Base-by-base conservation (phyloP, 1,140 invertebrate genomes). In the Rhagoletis pomonella region DNA sequence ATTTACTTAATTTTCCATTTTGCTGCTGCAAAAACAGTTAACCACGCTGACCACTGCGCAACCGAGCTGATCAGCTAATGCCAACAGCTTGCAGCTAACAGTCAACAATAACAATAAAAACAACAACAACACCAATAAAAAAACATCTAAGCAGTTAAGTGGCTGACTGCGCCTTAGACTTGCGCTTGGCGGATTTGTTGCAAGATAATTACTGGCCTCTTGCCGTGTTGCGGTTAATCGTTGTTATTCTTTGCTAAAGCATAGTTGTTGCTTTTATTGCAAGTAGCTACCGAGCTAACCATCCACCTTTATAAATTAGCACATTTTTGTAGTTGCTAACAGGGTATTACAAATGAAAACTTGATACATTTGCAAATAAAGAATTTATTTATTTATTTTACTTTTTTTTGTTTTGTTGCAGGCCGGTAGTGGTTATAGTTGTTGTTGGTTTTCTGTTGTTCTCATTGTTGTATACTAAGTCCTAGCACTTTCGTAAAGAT, bases 201-300 rank as follows among this genome's bases (percentile, higher is more conserved):
- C n/a, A 81, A 81, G 73, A 50, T 81, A 81, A 81, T 81, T 81
- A 81, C 73, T 4, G 47, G 73, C 73, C 47, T 81, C 42, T 81
- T 81, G 73, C 73, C 73, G 73, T 81, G 47, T 55, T 81, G 47
- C 73, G 47, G 73, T 81, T 81, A 81, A 81, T 55, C 44, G 67
- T 73, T 73, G 67, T 73, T 73, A 73, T 73, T 29, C 67, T 10
- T 39, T 67, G 65, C 42, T 65, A 42, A 39, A 44, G 29, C 29
- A 6, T 50, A 17, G 14, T 77, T 47, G 69, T 81, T 55, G 44
- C 17, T 81, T 3, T 81, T 55, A 6, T 10, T 17, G 42, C 29
- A 67, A 59, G 12, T 62, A 67, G 47, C 73, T 19, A 29, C n/a
- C 55, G 60, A 14, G n/a, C n/a, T n/a, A 62, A n/a, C 60, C n/a